Evolutionary conservation across 2,113 vertebrate species (phyloP).

Genomic region (Silurus glanis): DNA sequence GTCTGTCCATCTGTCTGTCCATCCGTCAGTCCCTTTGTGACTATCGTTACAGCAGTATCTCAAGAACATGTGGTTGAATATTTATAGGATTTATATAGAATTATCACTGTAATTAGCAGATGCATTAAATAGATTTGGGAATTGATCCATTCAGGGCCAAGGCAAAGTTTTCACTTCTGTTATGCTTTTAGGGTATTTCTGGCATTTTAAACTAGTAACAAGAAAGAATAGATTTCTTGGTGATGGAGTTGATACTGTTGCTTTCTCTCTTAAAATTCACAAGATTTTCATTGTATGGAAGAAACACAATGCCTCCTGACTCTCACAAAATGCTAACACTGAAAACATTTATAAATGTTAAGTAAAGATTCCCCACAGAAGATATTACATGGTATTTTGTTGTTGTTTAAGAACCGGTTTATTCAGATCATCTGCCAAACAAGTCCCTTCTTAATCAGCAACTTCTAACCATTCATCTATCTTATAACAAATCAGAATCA

Average conservation of each 20-base stretch:
- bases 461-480: neutral
- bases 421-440: neutral
- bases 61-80: neutral
- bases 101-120: neutral
- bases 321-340: neutral
- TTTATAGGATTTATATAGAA: neutral
- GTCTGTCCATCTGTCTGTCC: neutral
- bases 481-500: neutral
- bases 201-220: neutral
- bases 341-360: neutral
- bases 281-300: neutral
- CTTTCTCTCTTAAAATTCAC: neutral
- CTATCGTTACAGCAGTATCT: neutral
- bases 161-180: neutral
- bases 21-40: neutral
- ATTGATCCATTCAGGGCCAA: neutral
- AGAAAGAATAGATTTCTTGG: neutral
- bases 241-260: neutral
- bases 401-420: neutral
- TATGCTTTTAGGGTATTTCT: neutral
- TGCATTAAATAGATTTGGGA: neutral
- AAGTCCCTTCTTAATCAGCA: neutral
- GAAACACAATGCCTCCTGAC: neutral
- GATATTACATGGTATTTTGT: neutral
- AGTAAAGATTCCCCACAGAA: neutral